A percentile compares a stretch with the other conserved stretches of the same genome.
phyloP scores from a whole-genome alignment of 53 echinoderm and acorn worm genomes.

The Pentamera pediparva region DNA sequence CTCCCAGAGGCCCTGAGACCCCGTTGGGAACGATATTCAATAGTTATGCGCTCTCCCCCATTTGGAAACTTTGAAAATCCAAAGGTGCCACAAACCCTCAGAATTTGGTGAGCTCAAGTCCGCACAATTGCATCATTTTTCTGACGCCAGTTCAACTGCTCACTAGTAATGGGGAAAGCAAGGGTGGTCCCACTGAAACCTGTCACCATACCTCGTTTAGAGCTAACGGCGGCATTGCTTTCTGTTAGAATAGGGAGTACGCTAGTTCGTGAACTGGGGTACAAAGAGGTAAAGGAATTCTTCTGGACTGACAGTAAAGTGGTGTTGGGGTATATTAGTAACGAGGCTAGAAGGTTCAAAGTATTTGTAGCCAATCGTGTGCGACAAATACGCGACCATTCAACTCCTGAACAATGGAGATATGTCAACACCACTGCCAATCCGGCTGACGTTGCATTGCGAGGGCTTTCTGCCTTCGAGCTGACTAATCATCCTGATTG shows the following conservation, averaged over 20 bases:
- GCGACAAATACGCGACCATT: constrained; percentile 19
- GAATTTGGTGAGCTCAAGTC: background rate
- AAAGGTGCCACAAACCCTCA: constrained; percentile 35
- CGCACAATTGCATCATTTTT: constrained; percentile 7
- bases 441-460: no score
- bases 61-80: constrained; percentile 7
- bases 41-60: constrained; percentile 13
- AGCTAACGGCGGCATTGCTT: background rate
- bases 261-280: constrained; percentile 34
- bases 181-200: background rate
- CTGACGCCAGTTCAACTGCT: no score
- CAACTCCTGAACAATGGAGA: no score
- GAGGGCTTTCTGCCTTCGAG: no score
- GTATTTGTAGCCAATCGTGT: constrained; percentile 46
- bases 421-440: no score
- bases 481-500: no score
- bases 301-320: constrained; percentile 50
- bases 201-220: background rate
- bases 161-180: no score
- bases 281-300: constrained; percentile 33
- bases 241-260: background rate
- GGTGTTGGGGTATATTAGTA: constrained; percentile 36
- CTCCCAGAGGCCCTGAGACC: background rate
- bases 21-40: constrained; percentile 26
- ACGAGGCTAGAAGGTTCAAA: constrained; percentile 37